Conservation (phyloP, 35 echinoderm and acorn worm genomes). For the Ophioderma brevispina region DNA sequence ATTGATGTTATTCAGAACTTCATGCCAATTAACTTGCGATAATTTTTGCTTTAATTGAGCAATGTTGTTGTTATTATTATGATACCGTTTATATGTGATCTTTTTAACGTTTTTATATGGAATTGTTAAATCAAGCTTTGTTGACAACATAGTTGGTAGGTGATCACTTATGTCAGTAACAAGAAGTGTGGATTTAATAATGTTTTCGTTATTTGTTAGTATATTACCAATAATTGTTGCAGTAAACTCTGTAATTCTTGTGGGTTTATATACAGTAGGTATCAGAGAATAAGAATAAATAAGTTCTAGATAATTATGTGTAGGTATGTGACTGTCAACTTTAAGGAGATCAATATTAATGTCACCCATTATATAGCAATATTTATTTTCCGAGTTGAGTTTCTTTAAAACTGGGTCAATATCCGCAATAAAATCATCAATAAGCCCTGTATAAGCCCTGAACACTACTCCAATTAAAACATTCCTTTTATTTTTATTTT, state of each 20-base stretch:
- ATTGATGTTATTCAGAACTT: too few relatives aligned
- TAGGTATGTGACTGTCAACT: not conserved
- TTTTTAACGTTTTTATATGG: too few relatives aligned
- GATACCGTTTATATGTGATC: too few relatives aligned
- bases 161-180: not conserved
- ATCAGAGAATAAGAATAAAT: not conserved
- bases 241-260: not conserved
- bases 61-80: too few relatives aligned
- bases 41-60: too few relatives aligned
- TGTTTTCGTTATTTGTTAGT: not conserved
- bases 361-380: not conserved
- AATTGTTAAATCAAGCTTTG: not conserved
- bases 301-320: not conserved
- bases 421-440: not conserved
- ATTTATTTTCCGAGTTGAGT: not conserved
- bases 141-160: not conserved
- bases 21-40: too few relatives aligned
- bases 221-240: not conserved
- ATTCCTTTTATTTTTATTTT: not conserved
- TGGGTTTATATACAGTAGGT: not conserved
- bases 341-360: conserved; percentile 2
- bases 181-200: not conserved
- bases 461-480: not conserved
- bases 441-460: not conserved
- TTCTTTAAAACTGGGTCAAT: not conserved